Conservation (phyloP, 2,113 vertebrate species). For the Sciurus niger region DNA sequence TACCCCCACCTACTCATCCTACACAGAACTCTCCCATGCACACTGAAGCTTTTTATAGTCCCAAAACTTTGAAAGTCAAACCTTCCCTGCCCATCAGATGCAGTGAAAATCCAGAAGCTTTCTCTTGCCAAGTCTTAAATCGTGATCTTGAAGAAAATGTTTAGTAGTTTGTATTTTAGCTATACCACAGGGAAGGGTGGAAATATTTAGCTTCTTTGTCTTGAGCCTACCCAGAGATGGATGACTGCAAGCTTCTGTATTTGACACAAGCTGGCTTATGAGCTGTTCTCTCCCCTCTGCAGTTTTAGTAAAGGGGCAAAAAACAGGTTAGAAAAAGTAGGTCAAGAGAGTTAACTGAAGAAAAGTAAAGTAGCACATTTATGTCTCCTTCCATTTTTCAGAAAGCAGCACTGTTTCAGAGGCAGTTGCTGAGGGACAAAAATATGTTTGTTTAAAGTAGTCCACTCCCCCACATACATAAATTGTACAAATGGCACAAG, state of each 20-base stretch:
- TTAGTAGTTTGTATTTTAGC: constrained; percentile 21
- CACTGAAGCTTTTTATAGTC: constrained; percentile 75
- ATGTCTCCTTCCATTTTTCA: constrained; percentile 51
- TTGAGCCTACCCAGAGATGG: neutral
- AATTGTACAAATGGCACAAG: constrained; percentile 27
- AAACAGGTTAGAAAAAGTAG: constrained; percentile 72
- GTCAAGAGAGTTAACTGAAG: constrained; percentile 51
- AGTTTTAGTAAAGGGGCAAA: neutral
- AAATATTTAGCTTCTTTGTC: neutral
- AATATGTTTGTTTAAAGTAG: constrained; percentile 56
- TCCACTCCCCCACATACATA: neutral
- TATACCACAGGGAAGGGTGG: neutral
- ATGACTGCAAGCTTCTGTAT: neutral
- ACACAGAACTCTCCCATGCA: constrained; percentile 19
- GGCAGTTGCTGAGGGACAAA: constrained; percentile 33
- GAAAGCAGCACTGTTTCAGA: constrained; percentile 6
- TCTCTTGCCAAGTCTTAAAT: constrained; percentile 32
- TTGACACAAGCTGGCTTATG: neutral
- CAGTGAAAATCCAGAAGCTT: constrained; percentile 14
- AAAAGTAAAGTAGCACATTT: constrained; percentile 28
- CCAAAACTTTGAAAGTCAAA: constrained; percentile 65
- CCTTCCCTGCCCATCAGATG: constrained; percentile 5
- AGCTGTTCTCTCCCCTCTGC: constrained; percentile 14
- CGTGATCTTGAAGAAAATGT: constrained; percentile 38
- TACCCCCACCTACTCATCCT: constrained; percentile 76